Base-by-base conservation (phyloP, 2,113 vertebrate genomes). In the Nicator chloris region DNA sequence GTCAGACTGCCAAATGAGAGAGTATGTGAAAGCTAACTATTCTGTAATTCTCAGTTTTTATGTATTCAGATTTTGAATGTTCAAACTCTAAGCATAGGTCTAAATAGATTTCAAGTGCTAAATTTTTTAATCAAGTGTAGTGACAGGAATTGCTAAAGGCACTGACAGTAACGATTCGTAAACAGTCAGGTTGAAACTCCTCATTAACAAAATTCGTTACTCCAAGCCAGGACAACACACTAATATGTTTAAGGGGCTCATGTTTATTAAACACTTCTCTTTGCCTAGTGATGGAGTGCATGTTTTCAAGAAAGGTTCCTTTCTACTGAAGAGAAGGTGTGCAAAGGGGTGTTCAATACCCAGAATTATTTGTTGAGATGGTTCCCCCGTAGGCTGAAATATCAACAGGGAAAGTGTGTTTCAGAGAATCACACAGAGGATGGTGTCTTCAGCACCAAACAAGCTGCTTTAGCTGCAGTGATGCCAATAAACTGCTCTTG, bases 351-450 rank as follows among this genome's bases (percentile, higher is more conserved):
- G 26, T 61, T 61, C 26, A 44, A 35, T 57, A 47, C 6, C 18
- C 30, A 42, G 27, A 76, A 40, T 78, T 31, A 26, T 49, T 56
- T 61, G 31, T 45, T 53, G 53, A 61, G 49, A 31, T 0, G 0
- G 22, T 37, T 88, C 26, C 2, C 8, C 17, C 0, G 0, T 14
- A n/a, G 42, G 27, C n/a, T 47, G 61, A 76, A 57, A 45, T 56
- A 40, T 16, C 66, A 37, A 28, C 84, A 82, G 40, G 22, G 45
- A 44, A 54, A 71, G 23, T 22, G 7, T 79, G 21, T 40, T 40
- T 17, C 5, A 8, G 76, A 39, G 30, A 49, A 33, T 59, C 37
- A 27, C 28, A 37, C 0, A 0, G n/a, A 68, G 44, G 22, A 42
- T 13, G n/a, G 12, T 79, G 71, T 45, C 50, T 65, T 51, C 63